Base-by-base conservation (phyloP, 2,888 invertebrate genomes). In the Drosophila trichaetosa region DNA sequence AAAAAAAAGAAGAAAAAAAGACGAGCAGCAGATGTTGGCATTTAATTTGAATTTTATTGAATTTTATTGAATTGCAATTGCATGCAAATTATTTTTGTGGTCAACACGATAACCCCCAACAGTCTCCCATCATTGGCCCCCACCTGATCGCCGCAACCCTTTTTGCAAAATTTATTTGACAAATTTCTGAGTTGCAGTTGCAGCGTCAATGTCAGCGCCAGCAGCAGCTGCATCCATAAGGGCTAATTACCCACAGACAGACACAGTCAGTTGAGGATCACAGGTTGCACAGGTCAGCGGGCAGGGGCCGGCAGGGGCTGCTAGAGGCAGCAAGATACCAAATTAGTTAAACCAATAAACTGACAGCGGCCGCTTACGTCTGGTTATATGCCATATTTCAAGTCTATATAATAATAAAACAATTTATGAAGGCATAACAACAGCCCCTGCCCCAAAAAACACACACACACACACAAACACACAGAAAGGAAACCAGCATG, bases 271-370 rank as follows among this genome's bases (percentile, higher is more conserved):
- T 27, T 27, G 31, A 57, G 42, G 57, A 57, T 18, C 68, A 57
- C 68, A 68, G 65, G 68, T 65, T 56, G 67, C 54, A 31, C 40
- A 66, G n/a, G 36, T 21, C 40, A 57, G 46, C 34, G 8, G n/a
- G 2, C 13, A 33, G 21, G 53, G 11, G 18, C 36, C 18, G 6
- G 46, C 57, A 69, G 62, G 56, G 58, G 72, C 58, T 63, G 34
- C 21, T 29, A 59, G 60, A 54, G 70, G 69, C 46, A 53, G 59
- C 64, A 58, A 63, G 66, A 53, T 67, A 72, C 70, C 87, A 89
- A 87, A 89, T 87, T 87, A 87, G 87, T 87, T 85, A 89, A 89
- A 82, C 87, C 89, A 87, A 87, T 89, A 87, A 89, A 89, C 89
- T 85, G 89, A 87, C 84, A 87, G 80, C 75, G 75, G 34, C 56